Evolutionary conservation across 2,797 vertebrate genomes (phyloP).

Genomic region (Oreochromis grahami): DNA sequence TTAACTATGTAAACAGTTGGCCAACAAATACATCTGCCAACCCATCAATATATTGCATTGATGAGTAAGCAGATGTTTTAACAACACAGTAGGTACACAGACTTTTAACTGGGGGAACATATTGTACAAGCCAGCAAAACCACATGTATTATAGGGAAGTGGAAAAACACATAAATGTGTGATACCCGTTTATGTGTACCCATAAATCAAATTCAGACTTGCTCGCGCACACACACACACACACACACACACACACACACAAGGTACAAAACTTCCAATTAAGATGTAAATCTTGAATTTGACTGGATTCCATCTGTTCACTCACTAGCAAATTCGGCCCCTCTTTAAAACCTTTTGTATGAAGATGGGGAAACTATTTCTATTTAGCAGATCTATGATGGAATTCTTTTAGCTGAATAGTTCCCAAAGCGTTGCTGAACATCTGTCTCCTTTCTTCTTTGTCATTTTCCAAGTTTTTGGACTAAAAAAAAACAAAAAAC

Average conservation of each 20-base stretch:
- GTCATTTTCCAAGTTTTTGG: neutral
- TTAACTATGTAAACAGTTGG: neutral
- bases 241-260: neutral
- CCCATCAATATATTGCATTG: neutral
- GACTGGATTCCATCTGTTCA: neutral
- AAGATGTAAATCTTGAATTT: neutral
- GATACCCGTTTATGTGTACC: neutral
- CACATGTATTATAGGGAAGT: neutral
- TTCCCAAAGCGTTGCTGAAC: neutral
- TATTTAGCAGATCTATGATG: neutral
- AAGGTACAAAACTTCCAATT: neutral
- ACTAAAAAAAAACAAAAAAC: neutral
- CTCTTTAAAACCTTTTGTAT: neutral
- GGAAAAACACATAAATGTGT: neutral
- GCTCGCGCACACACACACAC: fast-evolving
- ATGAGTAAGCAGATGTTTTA: neutral
- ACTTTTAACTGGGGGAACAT: neutral
- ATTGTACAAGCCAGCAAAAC: neutral
- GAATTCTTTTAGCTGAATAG: neutral
- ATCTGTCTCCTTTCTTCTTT: neutral
- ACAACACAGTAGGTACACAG: neutral
- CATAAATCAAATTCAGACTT: neutral
- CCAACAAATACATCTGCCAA: neutral
- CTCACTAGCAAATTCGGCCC: neutral
- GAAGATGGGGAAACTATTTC: neutral